These are phyloP conservation scores for Leptinotarsa lineolata DNA, from an alignment of 1,140 invertebrate species.

Conservation along the genomic window DNA sequence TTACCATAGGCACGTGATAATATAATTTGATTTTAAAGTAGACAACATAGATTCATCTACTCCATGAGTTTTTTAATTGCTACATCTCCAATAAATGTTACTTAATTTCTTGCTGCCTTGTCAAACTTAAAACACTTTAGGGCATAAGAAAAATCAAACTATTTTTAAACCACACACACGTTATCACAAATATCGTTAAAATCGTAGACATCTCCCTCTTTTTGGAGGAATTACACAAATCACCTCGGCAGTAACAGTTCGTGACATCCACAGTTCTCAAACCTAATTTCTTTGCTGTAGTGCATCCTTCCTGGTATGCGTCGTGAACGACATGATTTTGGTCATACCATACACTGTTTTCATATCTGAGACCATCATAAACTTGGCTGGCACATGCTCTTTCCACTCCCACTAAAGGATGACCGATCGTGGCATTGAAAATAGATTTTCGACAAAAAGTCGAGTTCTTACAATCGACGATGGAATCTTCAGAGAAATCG, in stretches of 20 bases:
- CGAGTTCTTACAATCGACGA: slow-evolving; percentile 12
- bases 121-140: too few species aligned
- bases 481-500: slow-evolving; percentile 10
- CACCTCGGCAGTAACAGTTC: slow-evolving; percentile 15
- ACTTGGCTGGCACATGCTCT: slow-evolving; percentile 22
- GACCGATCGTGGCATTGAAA: background rate
- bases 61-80: too few species aligned
- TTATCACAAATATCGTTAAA: too few species aligned
- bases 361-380: background rate
- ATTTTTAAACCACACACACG: too few species aligned
- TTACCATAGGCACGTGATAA: too few species aligned
- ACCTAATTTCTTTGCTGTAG: background rate
- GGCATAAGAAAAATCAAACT: too few species aligned
- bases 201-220: background rate
- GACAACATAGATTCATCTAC: too few species aligned
- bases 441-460: slow-evolving; percentile 19
- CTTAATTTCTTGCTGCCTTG: too few species aligned
- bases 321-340: slow-evolving; percentile 1
- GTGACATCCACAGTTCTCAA: background rate
- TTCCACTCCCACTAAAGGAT: background rate
- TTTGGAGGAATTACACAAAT: slow-evolving; percentile 16
- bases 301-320: slow-evolving; percentile 9
- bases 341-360: slow-evolving; percentile 4
- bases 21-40: too few species aligned
- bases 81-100: too few species aligned